Conservation (phyloP, 2,797 vertebrate genomes). For the Dromococcyx pavoninus region DNA sequence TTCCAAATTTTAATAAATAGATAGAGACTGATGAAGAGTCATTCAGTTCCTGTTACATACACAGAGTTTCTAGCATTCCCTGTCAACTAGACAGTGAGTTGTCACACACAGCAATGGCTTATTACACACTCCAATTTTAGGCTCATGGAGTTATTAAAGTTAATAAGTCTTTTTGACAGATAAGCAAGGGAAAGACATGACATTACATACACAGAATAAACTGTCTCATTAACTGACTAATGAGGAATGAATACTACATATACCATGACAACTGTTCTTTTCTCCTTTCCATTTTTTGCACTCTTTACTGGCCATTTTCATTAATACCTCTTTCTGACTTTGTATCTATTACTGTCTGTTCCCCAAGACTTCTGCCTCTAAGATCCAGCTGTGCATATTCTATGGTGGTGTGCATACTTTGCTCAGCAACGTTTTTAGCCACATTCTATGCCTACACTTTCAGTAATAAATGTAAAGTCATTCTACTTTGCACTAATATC, state of each 20-base stretch:
- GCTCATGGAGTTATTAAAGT: neutral
- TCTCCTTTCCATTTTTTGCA: neutral
- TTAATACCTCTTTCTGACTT: neutral
- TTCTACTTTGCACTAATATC: neutral
- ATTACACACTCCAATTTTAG: neutral
- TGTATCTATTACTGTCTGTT: neutral
- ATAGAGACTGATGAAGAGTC: neutral
- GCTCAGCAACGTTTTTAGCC: neutral
- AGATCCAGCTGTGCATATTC: neutral
- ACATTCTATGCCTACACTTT: neutral
- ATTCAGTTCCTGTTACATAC: neutral
- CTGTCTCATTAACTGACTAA: conserved; percentile 39
- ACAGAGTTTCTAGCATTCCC: neutral
- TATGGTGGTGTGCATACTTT: neutral
- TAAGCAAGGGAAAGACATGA: neutral
- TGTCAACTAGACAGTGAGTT: neutral
- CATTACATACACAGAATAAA: neutral
- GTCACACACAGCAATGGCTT: rapidly evolving
- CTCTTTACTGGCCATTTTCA: neutral
- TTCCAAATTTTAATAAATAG: neutral
- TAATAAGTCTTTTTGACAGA: neutral
- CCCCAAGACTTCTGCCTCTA: neutral
- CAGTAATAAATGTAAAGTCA: neutral
- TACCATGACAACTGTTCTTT: neutral
- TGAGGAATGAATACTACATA: conserved; percentile 1